phyloP scores from a whole-genome alignment of 2,888 invertebrate species.

The Cyrtodaria siliqua region DNA sequence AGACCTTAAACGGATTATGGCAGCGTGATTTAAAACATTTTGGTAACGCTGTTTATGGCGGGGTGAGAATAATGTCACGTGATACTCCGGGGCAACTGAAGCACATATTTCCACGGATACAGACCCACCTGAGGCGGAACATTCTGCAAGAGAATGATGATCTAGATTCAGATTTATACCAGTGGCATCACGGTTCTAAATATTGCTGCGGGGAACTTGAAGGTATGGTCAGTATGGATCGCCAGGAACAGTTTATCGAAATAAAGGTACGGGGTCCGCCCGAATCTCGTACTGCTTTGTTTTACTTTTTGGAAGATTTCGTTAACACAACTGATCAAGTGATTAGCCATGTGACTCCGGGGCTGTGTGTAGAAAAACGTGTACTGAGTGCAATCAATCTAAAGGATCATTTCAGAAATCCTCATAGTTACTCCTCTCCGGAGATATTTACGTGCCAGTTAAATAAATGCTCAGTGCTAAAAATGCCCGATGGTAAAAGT shows the following conservation, averaged over 20 bases:
- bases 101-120: slow-evolving; percentile 90
- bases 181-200: slow-evolving; percentile 91
- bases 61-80: slow-evolving; percentile 88
- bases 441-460: slow-evolving; percentile 86
- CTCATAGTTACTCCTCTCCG: slow-evolving; percentile 80
- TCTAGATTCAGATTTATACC: slow-evolving; percentile 90
- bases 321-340: slow-evolving; percentile 89
- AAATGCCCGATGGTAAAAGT: slow-evolving; percentile 85
- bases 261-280: slow-evolving; percentile 90
- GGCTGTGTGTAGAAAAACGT: slow-evolving; percentile 89
- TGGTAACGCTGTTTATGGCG: slow-evolving; percentile 88
- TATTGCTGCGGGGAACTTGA: slow-evolving; percentile 90
- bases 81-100: slow-evolving; percentile 89
- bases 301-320: slow-evolving; percentile 91
- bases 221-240: slow-evolving; percentile 89
- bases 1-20: slow-evolving; percentile 90
- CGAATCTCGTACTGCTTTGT: slow-evolving; percentile 85
- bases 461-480: slow-evolving; percentile 84
- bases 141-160: slow-evolving; percentile 79
- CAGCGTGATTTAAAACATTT: slow-evolving; percentile 86
- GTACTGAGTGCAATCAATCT: slow-evolving; percentile 88
- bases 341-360: slow-evolving; percentile 90
- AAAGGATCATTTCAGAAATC: slow-evolving; percentile 73
- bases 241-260: slow-evolving; percentile 87
- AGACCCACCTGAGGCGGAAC: slow-evolving; percentile 89